A percentile compares a stretch with the other conserved stretches of the same genome.
Evolutionary conservation across 1,140 invertebrate species (phyloP).

Genomic region (Metaphire vulgaris): DNA sequence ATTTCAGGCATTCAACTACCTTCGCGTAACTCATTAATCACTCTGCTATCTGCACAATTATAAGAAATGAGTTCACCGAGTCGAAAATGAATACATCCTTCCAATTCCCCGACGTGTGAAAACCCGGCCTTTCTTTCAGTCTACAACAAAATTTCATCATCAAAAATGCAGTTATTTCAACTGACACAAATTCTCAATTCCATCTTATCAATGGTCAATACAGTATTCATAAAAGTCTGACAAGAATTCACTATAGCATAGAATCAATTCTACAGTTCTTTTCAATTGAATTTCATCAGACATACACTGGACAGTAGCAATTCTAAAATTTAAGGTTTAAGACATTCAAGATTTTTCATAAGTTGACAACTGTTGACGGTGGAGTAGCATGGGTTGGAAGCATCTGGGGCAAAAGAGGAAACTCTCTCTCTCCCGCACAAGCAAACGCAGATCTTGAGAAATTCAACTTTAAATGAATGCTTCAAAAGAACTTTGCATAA

Average conservation of each 20-base stretch:
- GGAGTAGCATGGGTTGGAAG: no score
- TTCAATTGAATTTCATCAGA: not conserved
- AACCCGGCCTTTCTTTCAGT: conserved; percentile 95
- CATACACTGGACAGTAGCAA: not conserved
- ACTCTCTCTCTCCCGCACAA: no score
- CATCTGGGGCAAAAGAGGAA: no score
- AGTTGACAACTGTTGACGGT: no score
- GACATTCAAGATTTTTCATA: no score
- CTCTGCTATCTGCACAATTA: no score
- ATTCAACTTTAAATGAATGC: no score
- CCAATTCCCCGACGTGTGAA: conserved; percentile 98
- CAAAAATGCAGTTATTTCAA: not conserved
- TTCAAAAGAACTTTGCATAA: no score
- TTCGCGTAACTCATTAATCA: no score
- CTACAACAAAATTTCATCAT: conserved; percentile 52
- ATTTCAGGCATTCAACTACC: no score
- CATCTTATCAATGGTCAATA: not conserved
- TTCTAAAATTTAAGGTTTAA: not conserved
- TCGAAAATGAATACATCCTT: conserved; percentile 97
- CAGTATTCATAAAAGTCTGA: not conserved
- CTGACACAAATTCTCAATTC: not conserved
- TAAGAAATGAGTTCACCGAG: no score
- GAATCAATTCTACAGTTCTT: not conserved
- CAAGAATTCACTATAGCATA: not conserved
- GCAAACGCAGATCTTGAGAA: no score